Evolutionary conservation across 2,797 vertebrate species (phyloP).

Genomic region (Okamejei kenojei): DNA sequence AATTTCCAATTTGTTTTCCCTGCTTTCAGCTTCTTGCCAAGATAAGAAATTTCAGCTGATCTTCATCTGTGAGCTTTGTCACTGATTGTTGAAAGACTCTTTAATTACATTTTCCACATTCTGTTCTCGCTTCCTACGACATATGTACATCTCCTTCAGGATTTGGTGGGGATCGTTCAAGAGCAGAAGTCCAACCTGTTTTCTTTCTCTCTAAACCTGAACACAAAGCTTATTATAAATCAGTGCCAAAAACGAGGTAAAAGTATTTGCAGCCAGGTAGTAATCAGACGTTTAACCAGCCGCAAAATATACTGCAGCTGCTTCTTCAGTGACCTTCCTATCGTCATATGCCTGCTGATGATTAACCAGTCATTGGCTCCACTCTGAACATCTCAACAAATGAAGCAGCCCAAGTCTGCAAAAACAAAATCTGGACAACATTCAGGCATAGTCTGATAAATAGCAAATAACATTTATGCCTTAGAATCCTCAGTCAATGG

Average conservation of each 20-base stretch:
- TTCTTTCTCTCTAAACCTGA: background rate
- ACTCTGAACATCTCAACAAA: no score
- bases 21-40: background rate
- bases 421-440: no score
- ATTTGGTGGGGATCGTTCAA: background rate
- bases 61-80: background rate
- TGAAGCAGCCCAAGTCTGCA: no score
- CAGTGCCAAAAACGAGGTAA: background rate
- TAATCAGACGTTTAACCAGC: no score
- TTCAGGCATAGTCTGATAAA: no score
- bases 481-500: no score
- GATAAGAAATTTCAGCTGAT: background rate
- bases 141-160: background rate
- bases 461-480: no score
- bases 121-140: background rate
- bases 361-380: no score
- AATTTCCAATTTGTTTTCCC: background rate
- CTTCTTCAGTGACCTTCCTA: no score
- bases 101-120: background rate
- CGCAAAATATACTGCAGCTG: no score
- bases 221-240: background rate
- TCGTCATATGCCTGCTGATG: no score
- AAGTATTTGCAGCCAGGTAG: no score
- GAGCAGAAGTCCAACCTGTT: background rate
- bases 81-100: background rate